Conservation (phyloP, 2,113 vertebrate genomes). For the Grammomys surdaster region DNA sequence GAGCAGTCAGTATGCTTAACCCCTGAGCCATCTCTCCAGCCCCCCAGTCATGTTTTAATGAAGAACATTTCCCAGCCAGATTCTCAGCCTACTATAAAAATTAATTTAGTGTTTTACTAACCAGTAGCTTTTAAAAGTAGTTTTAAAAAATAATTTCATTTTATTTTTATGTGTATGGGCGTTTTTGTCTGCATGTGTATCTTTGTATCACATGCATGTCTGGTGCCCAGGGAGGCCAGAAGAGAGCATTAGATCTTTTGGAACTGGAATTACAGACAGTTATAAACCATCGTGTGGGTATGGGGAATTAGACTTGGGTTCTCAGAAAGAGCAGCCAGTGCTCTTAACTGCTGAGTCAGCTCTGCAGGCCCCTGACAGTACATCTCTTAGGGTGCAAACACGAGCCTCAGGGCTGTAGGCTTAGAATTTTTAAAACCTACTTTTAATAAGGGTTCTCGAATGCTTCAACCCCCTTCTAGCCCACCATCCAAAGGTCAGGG, state of each 20-base stretch:
- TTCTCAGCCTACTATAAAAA: background rate
- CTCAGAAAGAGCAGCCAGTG: background rate
- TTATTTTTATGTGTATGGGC: background rate
- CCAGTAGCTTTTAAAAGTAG: background rate
- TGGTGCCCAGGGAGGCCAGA: background rate
- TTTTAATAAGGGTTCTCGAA: too few relatives aligned
- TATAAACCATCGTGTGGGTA: background rate
- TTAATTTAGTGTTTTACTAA: background rate
- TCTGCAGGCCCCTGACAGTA: background rate
- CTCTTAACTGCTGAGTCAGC: background rate
- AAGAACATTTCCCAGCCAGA: background rate
- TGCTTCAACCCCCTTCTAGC: too few relatives aligned
- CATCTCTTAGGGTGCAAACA: background rate
- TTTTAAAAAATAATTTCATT: background rate
- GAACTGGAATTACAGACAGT: background rate
- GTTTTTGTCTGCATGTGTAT: background rate
- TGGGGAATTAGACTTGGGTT: background rate
- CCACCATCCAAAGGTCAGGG: too few relatives aligned
- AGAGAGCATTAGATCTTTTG: background rate
- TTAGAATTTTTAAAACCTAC: too few relatives aligned
- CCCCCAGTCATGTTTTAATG: background rate
- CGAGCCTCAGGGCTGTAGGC: background rate
- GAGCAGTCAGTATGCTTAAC: too few relatives aligned
- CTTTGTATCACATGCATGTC: background rate
- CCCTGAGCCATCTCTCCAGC: too few relatives aligned